Base-by-base conservation (phyloP, 2,797 vertebrate genomes). In the Craterocephalus amniculus region DNA sequence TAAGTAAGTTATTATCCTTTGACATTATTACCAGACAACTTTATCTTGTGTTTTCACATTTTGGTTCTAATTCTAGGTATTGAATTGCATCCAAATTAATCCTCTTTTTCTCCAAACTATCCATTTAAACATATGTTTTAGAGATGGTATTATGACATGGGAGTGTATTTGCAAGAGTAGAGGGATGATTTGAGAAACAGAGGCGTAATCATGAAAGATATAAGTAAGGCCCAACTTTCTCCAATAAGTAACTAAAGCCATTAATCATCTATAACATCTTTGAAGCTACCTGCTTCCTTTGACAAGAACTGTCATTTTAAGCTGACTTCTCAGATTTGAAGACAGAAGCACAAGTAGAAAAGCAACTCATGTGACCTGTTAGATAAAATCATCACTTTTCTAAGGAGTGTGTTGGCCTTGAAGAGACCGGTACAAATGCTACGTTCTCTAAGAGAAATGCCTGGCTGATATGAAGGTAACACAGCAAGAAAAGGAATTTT, bases 381-480 rank as follows among this genome's bases (percentile, higher is more conserved):
- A 70, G 36, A n/a, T 62, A 62, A 70, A 70, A 62, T 56, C 32
- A 45, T 45, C 57, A 40, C 57, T 40, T 54, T 40, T 58, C 63
- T 34, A 22, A 32, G 34, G 45, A 52, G 48, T 54, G 48, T 52
- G 31, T 49, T 61, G 49, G 48, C 34, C 60, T 70, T 54, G 58
- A 61, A 54, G 48, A 61, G 34, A 40, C 45, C 34, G 26, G 29
- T 54, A 16, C 52, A 54, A 52, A 48, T 60, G 48, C 48, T 12
- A 16, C 24, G 27, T 49, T 26, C 13, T 8, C 51, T 6, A 14
- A 8, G 2, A 54, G 26, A 54, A 29, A 16, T 14, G 13, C 29
- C 12, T 26, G 11, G 12, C 45, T 49, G 10, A 24, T 4, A 49
- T 22, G 3, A 49, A 49, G 10, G 45, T 20, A 43, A 43, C 18